Evolutionary conservation across 2,113 vertebrate genomes (phyloP), one percentile per base, ranked within the genome.

Genomic region (Boleophthalmus pectinirostris): DNA sequence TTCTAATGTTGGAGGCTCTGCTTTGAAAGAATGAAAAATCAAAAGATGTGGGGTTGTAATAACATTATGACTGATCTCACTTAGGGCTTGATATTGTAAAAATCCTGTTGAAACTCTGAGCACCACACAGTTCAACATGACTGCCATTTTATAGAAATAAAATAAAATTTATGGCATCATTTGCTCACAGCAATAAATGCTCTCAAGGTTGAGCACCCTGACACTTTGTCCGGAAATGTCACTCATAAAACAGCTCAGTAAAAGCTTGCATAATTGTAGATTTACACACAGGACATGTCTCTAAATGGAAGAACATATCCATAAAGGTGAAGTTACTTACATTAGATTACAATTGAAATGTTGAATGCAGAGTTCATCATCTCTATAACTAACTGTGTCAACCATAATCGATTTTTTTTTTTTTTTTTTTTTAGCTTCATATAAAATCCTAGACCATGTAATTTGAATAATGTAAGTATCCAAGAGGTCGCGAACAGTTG

Each of bases 401-500:
- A 57, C 10, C 10, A 23, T 57, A 20, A 20, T 51, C 16, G 6
- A 1, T 51, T 7, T 15, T 35, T 63, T 20, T 60, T 29, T 25
- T 18, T 53, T 20, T 20, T 51, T 43, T 43, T 6, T 8, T 43
- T 43, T 43, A 10, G 38, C 38, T 43, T 43, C 38, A 43, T 10
- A 10, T 43, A 43, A 43, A 43, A 6, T 43, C 38, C 23, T 23
- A 24, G 23, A 3, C 11, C 11, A 6, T 35, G 15, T 15, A 29
- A 20, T 63, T 64, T 64, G 33, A 64, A 64, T 64, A 20, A 64
- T 38, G 33, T 7, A 38, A 20, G 60, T 35, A 20, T 54, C 43
- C 71, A 78, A 69, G 46, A 72, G 73, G 75, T 84, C 67, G 77
- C 67, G 72, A 80, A 78, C 60, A 77, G 69, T 87, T 80, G 29